Conservation (phyloP, 2,888 invertebrate species). For the Apoda limacodes region DNA sequence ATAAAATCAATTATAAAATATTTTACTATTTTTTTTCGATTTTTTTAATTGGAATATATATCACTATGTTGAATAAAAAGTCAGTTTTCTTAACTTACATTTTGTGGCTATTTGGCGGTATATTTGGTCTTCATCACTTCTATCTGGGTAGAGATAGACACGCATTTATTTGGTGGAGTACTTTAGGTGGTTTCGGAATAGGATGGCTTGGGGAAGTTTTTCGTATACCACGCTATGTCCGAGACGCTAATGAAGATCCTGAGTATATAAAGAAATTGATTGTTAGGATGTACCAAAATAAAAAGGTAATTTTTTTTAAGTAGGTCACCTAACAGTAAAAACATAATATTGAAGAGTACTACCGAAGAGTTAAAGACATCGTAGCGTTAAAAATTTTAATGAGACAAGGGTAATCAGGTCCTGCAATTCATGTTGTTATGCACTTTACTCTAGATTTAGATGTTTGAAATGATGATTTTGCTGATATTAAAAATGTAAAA, state of each 20-base stretch:
- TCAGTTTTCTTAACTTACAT: conserved; percentile 80
- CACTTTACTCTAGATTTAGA: no score
- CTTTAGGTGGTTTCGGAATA: conserved; percentile 86
- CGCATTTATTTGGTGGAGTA: conserved; percentile 91
- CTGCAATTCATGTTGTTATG: no score
- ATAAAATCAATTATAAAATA: no score
- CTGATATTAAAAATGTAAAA: no score
- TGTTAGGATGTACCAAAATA: conserved; percentile 69
- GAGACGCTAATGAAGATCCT: conserved; percentile 82
- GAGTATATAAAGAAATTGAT: conserved; percentile 74
- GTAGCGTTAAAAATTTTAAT: no score
- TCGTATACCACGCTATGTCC: conserved; percentile 86
- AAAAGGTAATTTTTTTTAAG: conserved; percentile 65
- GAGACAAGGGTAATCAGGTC: no score
- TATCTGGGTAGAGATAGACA: conserved; percentile 91
- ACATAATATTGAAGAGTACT: no score
- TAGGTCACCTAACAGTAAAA: conserved; percentile 3
- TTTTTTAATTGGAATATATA: no score
- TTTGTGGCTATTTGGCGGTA: conserved; percentile 88
- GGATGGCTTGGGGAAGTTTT: conserved; percentile 91
- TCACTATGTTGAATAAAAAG: conserved; percentile 41
- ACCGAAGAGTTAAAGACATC: no score
- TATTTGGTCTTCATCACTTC: conserved; percentile 91
- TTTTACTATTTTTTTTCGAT: no score
- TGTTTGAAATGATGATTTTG: no score